Conservation (phyloP, 2,888 invertebrate genomes). For the Oscheius sp. region DNA sequence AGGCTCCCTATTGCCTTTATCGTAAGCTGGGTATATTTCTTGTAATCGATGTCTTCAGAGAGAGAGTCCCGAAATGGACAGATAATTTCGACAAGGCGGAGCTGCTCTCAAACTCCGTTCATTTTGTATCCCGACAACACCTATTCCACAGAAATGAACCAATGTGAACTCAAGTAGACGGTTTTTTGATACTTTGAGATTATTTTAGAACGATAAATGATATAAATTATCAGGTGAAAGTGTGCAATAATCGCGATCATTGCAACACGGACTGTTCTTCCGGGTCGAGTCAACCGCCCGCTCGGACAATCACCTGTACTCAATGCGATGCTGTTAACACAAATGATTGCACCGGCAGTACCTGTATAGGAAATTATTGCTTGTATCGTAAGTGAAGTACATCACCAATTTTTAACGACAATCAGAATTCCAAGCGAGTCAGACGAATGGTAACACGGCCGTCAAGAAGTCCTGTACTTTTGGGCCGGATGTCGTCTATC, state of each 20-base stretch:
- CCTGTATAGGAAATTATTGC: constrained; percentile 48
- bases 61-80: constrained; percentile 13
- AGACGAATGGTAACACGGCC: constrained; percentile 3
- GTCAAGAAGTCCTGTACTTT: constrained; percentile 49
- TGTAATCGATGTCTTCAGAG: not conserved
- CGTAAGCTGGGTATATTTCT: constrained; percentile 31
- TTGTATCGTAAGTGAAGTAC: constrained; percentile 40
- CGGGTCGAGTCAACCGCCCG: not conserved
- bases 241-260: constrained; percentile 45
- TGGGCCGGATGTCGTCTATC: constrained; percentile 37
- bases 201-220: constrained; percentile 41
- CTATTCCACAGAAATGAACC: constrained; percentile 32
- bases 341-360: constrained; percentile 45
- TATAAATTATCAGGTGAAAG: constrained; percentile 46
- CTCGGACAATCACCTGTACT: constrained; percentile 40
- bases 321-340: constrained; percentile 41
- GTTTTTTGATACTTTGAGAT: not conserved
- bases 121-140: constrained; percentile 50
- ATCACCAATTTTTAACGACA: too few species aligned
- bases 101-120: constrained; percentile 41
- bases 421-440: constrained; percentile 25
- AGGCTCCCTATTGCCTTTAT: constrained; percentile 47
- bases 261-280: constrained; percentile 45
- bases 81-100: constrained; percentile 27
- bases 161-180: constrained; percentile 40